These are phyloP conservation scores for Euura lappo DNA, from an alignment of 1,140 invertebrate species.

Conservation along the genomic window DNA sequence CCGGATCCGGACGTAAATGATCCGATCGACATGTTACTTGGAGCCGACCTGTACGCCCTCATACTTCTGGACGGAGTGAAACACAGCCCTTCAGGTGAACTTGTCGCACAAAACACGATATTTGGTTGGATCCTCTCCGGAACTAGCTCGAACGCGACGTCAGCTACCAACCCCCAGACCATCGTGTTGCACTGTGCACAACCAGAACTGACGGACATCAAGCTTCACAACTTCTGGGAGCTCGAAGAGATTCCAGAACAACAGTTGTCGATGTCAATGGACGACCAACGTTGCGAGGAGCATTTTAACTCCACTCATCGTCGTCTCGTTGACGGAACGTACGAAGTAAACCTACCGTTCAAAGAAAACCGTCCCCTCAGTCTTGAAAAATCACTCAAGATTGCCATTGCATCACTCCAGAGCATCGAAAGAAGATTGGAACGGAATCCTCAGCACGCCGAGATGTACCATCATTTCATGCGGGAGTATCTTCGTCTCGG, in stretches of 20 bases:
- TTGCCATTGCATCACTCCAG: not conserved
- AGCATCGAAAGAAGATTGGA: not conserved
- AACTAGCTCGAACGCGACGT: not conserved
- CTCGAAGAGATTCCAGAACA: not conserved
- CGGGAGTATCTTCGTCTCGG: slow-evolving; percentile 36
- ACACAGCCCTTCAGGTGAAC: not conserved
- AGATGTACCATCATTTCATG: slow-evolving; percentile 33
- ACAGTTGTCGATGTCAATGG: not conserved
- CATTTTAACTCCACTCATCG: not conserved
- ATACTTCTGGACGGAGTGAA: slow-evolving; percentile 11
- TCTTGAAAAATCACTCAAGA: too few relatives aligned
- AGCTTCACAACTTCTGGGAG: too few relatives aligned
- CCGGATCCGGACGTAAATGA: not conserved
- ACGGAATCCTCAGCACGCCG: not conserved
- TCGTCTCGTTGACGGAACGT: not conserved
- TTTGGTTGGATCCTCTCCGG: slow-evolving; percentile 22
- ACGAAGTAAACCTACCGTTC: not conserved
- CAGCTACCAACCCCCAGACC: slow-evolving; percentile 3
- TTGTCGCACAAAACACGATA: slow-evolving; percentile 20
- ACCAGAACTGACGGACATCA: too few relatives aligned
- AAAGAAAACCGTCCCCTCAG: not conserved
- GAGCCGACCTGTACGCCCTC: slow-evolving; percentile 18
- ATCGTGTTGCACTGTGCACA: not conserved
- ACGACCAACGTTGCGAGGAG: not conserved
- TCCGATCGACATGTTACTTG: slow-evolving; percentile 9